phyloP scores from a whole-genome alignment of 2,888 invertebrate genomes.

The Sarcophaga rosellei region DNA sequence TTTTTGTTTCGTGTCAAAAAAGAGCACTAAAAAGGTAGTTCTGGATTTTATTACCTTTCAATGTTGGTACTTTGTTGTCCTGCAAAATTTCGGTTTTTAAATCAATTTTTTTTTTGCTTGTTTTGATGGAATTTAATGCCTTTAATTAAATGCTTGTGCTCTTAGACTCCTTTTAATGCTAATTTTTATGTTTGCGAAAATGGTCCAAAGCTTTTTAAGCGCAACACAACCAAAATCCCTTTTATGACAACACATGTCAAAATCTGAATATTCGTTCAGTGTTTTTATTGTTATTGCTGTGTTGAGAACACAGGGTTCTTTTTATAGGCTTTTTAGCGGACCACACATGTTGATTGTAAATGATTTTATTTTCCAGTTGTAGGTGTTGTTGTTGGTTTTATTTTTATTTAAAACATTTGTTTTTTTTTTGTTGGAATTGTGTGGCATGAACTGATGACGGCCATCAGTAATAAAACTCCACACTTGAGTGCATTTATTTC shows the following conservation, averaged over 20 bases:
- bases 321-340: background rate
- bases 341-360: conserved; percentile 63
- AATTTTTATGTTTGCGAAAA: no score
- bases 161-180: no score
- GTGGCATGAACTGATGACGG: background rate
- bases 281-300: conserved; percentile 18
- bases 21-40: no score
- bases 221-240: conserved; percentile 6
- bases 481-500: conserved; percentile 65
- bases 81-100: no score
- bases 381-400: background rate
- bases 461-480: conserved; percentile 37
- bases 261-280: conserved; percentile 39
- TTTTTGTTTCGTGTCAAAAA: no score
- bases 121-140: no score
- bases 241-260: conserved; percentile 61
- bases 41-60: no score
- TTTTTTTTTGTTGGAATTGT: conserved; percentile 11
- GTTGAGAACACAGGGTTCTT: background rate
- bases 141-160: no score
- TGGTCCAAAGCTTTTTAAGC: no score
- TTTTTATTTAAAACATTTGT: background rate
- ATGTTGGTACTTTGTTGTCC: no score
- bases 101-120: no score
- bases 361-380: conserved; percentile 19